Conservation (phyloP, 1,140 invertebrate genomes). For the Araneus ventricosus region DNA sequence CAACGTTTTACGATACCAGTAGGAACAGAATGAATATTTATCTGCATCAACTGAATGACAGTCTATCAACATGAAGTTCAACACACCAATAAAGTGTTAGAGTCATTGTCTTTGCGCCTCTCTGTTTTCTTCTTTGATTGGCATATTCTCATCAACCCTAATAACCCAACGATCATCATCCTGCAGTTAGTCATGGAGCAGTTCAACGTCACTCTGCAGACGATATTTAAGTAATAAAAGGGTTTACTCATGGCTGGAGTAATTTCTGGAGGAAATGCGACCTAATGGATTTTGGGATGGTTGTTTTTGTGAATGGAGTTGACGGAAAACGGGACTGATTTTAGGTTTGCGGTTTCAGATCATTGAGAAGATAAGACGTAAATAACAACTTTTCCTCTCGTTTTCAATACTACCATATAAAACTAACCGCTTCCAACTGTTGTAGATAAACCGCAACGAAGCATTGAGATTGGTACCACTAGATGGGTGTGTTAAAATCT, state of each 20-base stretch:
- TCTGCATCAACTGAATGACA: not conserved
- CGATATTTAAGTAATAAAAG: constrained; percentile 22
- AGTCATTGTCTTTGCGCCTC: not conserved
- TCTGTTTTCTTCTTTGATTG: constrained; percentile 15
- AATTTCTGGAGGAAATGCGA: not conserved
- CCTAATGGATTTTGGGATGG: not conserved
- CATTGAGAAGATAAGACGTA: not conserved
- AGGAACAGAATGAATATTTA: not conserved
- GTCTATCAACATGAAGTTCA: constrained; percentile 30
- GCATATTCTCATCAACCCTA: constrained; percentile 18
- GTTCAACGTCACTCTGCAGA: not conserved
- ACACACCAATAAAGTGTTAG: not conserved
- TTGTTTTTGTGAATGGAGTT: constrained; percentile 15
- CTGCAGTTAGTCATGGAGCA: not conserved
- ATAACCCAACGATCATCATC: not conserved
- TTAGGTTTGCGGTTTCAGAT: not conserved
- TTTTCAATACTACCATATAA: not conserved
- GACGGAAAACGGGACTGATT: not conserved
- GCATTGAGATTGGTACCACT: not conserved
- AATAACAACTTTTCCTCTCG: not conserved
- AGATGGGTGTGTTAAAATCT: not conserved
- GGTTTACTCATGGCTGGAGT: not conserved
- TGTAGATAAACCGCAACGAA: too few species aligned
- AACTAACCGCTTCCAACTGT: too few species aligned
- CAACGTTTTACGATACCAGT: not conserved